Evolutionary conservation across 2,888 invertebrate species (phyloP), one percentile per base, ranked within the genome.

Genomic region (Drepana falcataria): DNA sequence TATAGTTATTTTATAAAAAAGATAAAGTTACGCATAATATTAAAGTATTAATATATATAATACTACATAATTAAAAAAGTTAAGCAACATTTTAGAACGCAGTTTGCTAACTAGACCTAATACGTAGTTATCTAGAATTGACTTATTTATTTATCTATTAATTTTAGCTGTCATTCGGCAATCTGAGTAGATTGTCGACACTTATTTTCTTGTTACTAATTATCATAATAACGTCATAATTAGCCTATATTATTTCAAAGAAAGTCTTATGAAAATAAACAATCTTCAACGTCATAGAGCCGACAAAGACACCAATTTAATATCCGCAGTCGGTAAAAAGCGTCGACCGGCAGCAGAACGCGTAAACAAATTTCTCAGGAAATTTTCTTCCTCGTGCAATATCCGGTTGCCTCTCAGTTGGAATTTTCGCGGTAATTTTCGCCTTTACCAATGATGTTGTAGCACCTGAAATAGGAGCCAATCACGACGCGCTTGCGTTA

Each of bases 341-440:
- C 52, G 59, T 57, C 78, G 74, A 77, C 82, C 77, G 68, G 72
- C 77, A 79, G 68, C 74, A 73, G 73, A 65, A 83, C 79, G 74
- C 79, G 81, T 84, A 88, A 88, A 88, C 87, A 88, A 90, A 83
- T 87, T 80, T 88, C 79, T 83, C 81, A 81, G 84, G 87, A 83
- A 85, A 87, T 83, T 86, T 79, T 79, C 78, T 82, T 84, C 74
- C 84, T 77, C 71, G 21, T 21, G 21, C 72, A 82, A 88, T 86
- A 80, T 89, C 89, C 88, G 87, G 83, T 82, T 60, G 54, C 58
- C 58, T 76, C 67, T 56, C 67, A 52, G 85, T 85, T 85, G 83
- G 89, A 55, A 54, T 66, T 83, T 84, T 78, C 81, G 79, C 85
- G 84, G 82, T 64, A 81, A 82, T 79, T 79, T 73, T 60, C 52